A percentile compares a stretch with the other conserved stretches of the same genome.
Conservation (phyloP, 2,797 vertebrate species). For the Helarctos malayanus region DNA sequence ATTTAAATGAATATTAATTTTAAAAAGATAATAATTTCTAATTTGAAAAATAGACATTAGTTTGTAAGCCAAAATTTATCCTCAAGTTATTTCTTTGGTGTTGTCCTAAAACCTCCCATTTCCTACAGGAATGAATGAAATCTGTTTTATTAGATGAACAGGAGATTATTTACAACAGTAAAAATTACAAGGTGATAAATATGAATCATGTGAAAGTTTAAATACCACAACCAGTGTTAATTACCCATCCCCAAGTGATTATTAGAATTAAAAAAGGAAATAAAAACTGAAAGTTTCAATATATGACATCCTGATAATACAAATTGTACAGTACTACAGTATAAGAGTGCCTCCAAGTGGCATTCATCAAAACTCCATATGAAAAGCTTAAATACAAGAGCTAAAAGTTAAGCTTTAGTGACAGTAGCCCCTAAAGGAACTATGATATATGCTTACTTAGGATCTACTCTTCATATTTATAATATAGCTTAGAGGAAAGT, state of each 20-base stretch:
- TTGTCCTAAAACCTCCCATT: constrained; percentile 65
- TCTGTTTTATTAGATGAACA: constrained; percentile 79
- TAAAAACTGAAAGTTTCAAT: constrained; percentile 66
- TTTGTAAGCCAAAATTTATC: constrained; percentile 73
- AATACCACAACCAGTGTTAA: constrained; percentile 88
- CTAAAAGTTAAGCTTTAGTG: constrained; percentile 37
- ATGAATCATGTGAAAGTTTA: constrained; percentile 89
- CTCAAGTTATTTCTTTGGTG: constrained; percentile 69
- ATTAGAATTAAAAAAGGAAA: constrained; percentile 81
- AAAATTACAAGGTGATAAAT: constrained; percentile 89
- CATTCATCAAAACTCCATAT: constrained; percentile 83
- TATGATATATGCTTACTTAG: not conserved
- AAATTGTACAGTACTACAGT: constrained; percentile 82
- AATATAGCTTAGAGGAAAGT: not conserved
- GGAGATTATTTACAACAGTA: constrained; percentile 85
- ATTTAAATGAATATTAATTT: constrained; percentile 70
- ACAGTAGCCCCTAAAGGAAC: not conserved
- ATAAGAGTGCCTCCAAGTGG: constrained; percentile 92
- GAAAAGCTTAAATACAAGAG: constrained; percentile 66
- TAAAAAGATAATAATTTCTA: constrained; percentile 47
- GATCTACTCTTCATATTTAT: not conserved
- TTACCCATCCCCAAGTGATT: constrained; percentile 87
- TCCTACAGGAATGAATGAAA: constrained; percentile 75
- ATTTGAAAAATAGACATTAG: constrained; percentile 69
- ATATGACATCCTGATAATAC: constrained; percentile 53